These are phyloP conservation scores for Numenius phaeopus DNA, from an alignment of 2,797 vertebrate genomes.

Conservation along the genomic window DNA sequence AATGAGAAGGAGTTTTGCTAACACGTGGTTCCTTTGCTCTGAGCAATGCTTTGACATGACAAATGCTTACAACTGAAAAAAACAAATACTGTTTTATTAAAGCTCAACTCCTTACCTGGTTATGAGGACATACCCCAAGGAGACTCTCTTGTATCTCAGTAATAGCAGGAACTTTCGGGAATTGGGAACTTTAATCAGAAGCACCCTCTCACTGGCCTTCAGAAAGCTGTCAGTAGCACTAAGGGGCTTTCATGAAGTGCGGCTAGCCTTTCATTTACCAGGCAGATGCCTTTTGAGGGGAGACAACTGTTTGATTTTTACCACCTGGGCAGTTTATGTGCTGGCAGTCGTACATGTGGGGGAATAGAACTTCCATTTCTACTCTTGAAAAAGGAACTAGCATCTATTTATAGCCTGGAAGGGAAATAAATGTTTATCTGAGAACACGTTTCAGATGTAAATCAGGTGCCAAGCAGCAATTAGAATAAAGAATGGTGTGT, in stretches of 20 bases:
- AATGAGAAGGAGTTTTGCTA: neutral
- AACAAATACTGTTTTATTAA: neutral
- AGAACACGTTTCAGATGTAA: neutral
- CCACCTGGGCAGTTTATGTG: neutral
- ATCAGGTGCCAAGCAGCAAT: neutral
- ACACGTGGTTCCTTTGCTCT: neutral
- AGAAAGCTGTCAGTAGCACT: neutral
- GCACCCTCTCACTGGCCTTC: neutral
- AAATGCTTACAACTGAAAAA: neutral
- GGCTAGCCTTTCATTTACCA: neutral
- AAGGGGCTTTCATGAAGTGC: neutral
- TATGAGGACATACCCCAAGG: neutral
- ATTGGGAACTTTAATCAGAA: neutral
- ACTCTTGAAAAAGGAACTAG: neutral
- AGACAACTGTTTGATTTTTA: neutral
- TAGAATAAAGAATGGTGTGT: neutral
- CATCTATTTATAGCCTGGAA: neutral
- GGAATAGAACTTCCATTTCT: neutral
- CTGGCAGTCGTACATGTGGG: neutral
- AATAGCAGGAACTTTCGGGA: neutral
- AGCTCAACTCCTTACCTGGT: neutral
- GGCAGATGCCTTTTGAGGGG: neutral
- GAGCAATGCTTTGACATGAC: neutral
- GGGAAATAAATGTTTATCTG: neutral
- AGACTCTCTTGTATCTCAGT: neutral